Conservation (phyloP, 2,888 invertebrate genomes). For the Drosophila putrida region DNA sequence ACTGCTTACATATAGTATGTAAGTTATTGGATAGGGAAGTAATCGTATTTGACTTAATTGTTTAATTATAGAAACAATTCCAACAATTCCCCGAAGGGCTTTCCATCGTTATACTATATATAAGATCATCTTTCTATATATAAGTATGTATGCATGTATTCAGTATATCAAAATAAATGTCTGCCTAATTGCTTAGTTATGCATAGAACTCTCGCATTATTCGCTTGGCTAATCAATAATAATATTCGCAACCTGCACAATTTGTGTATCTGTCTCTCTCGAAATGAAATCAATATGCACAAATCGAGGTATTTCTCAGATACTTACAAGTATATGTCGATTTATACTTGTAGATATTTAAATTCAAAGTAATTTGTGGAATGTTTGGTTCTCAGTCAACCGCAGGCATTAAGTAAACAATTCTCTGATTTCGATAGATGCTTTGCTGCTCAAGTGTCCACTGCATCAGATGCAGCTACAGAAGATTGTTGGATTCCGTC, state of each 20-base stretch:
- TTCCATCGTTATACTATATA: background rate
- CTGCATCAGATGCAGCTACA: constrained; percentile 84
- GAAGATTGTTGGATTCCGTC: constrained; percentile 85
- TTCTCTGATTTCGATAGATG: constrained; percentile 57
- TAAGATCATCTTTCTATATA: constrained; percentile 9
- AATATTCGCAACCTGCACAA: constrained; percentile 31
- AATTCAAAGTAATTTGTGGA: constrained; percentile 43
- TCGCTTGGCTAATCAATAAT: constrained; percentile 45
- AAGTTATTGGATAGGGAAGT: constrained; percentile 36
- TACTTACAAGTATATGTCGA: constrained; percentile 7
- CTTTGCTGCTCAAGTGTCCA: constrained; percentile 83
- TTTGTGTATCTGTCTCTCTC: constrained; percentile 25
- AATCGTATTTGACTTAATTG: constrained; percentile 33
- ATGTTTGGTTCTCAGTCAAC: constrained; percentile 62
- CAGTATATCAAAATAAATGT: constrained; percentile 12
- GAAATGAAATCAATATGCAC: constrained; percentile 56
- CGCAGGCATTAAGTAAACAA: constrained; percentile 24
- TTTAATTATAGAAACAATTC: constrained; percentile 13
- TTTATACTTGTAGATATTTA: background rate
- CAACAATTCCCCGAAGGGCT: background rate
- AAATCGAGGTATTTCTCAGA: constrained; percentile 22
- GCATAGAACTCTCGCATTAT: constrained; percentile 58
- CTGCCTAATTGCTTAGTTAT: constrained; percentile 53
- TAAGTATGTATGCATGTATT: background rate
- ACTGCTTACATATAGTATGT: constrained; percentile 30